Conservation (phyloP, 2,888 invertebrate species). For the Sinodicranocentrus sp. region DNA sequence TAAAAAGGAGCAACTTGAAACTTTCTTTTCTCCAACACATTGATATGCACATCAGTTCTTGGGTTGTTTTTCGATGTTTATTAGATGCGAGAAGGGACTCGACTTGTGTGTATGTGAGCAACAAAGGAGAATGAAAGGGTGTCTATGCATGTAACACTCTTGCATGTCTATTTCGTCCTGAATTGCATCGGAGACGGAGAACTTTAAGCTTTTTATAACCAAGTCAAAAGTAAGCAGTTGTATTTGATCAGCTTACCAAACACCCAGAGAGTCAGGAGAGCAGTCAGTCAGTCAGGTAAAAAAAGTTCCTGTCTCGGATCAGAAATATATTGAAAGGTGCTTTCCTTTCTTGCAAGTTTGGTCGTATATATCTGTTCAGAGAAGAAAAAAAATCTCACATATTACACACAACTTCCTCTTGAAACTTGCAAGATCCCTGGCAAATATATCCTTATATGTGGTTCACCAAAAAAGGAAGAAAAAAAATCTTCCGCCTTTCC, state of each 20-base stretch:
- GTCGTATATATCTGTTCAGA: no score
- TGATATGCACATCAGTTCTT: conserved; percentile 59
- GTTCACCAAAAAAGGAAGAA: conserved; percentile 15
- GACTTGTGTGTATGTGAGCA: conserved; percentile 19
- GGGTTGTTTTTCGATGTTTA: conserved; percentile 60
- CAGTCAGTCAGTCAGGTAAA: conserved; percentile 48
- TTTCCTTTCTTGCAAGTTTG: no score
- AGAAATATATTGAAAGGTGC: no score
- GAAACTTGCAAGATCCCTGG: no score
- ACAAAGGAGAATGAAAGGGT: conserved; percentile 60
- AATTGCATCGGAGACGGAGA: no score
- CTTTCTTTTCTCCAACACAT: conserved; percentile 37
- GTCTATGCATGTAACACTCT: conserved; percentile 43
- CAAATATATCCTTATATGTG: conserved; percentile 13
- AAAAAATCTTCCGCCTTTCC: conserved; percentile 27
- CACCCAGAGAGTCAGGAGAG: conserved; percentile 25
- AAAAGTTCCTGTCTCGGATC: no score
- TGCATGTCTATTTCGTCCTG: no score
- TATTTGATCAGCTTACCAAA: conserved; percentile 48
- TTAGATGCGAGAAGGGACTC: conserved; percentile 50
- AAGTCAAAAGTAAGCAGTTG: conserved; percentile 60
- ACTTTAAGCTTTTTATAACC: conserved; percentile 39
- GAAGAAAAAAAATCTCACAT: no score
- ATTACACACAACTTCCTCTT: no score
- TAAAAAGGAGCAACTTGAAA: conserved; percentile 30